Percentiles rank a stretch among this genome's conserved stretches.
These are phyloP conservation scores for Caenorhabditis sinica DNA, from an alignment of 2,888 invertebrate genomes.

Conservation along the genomic window DNA sequence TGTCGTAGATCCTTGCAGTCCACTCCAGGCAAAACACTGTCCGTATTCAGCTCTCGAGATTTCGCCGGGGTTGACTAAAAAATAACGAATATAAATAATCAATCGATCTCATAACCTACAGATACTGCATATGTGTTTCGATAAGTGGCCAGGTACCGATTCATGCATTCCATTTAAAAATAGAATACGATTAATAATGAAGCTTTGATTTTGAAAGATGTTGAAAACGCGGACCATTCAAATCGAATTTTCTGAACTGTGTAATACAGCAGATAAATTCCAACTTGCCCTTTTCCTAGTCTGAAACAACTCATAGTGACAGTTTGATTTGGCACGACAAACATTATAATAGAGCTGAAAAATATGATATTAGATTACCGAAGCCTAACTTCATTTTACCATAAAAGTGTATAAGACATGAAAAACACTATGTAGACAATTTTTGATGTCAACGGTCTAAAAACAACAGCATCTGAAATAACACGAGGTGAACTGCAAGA, in stretches of 20 bases:
- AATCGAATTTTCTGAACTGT: slow-evolving; percentile 36
- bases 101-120: not conserved
- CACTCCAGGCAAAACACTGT: slow-evolving; percentile 35
- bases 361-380: no score
- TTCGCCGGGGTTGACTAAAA: slow-evolving; percentile 31
- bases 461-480: slow-evolving; percentile 9
- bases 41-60: slow-evolving; percentile 23
- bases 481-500: not conserved
- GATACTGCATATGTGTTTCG: not conserved
- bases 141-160: not conserved
- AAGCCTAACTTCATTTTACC: not conserved
- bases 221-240: slow-evolving; percentile 4
- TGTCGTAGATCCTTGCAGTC: slow-evolving; percentile 45
- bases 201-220: not conserved
- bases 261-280: slow-evolving; percentile 32
- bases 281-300: slow-evolving; percentile 7
- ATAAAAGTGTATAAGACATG: not conserved
- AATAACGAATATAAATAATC: not conserved
- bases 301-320: not conserved
- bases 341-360: slow-evolving; percentile 1
- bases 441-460: slow-evolving; percentile 32
- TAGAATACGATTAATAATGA: not conserved
- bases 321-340: not conserved
- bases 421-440: not conserved
- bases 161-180: slow-evolving; percentile 8